A percentile compares a stretch with the other conserved stretches of the same genome.
Conservation (phyloP, 1,140 invertebrate species). For the Brachionus rubens region DNA sequence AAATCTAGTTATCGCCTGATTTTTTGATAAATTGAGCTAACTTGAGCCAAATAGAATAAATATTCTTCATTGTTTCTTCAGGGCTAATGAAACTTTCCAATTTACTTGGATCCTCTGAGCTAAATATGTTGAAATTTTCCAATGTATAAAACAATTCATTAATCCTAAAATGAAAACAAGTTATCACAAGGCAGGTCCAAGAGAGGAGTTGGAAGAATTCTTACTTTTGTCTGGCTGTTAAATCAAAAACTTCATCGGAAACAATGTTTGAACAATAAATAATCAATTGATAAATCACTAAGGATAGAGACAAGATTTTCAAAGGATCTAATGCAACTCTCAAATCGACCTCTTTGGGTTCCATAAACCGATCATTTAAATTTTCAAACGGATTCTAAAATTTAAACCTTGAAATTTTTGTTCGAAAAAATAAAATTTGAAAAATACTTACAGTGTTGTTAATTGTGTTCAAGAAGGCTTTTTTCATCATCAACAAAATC, state of each 20-base stretch:
- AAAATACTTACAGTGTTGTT: neutral
- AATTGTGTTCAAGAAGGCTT: neutral
- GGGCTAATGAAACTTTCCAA: neutral
- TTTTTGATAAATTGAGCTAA: neutral
- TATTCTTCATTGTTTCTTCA: neutral
- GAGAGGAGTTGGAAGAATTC: no score
- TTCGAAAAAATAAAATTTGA: no score
- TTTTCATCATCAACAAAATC: conserved; percentile 5
- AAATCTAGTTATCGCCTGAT: neutral
- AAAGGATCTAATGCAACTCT: neutral
- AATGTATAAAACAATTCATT: neutral
- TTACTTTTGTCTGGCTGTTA: neutral
- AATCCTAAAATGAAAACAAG: neutral
- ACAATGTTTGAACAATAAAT: neutral
- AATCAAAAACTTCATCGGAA: neutral
- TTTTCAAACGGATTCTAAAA: conserved; percentile 22
- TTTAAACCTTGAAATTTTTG: no score
- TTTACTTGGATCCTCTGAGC: neutral
- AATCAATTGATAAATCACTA: conserved; percentile 4
- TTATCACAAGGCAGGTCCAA: no score
- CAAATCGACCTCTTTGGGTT: neutral
- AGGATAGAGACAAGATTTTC: neutral
- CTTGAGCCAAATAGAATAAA: neutral
- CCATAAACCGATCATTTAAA: neutral
- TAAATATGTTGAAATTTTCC: neutral